phyloP scores from a whole-genome alignment of 1,140 invertebrate genomes.

The Ceratina calcarata region DNA sequence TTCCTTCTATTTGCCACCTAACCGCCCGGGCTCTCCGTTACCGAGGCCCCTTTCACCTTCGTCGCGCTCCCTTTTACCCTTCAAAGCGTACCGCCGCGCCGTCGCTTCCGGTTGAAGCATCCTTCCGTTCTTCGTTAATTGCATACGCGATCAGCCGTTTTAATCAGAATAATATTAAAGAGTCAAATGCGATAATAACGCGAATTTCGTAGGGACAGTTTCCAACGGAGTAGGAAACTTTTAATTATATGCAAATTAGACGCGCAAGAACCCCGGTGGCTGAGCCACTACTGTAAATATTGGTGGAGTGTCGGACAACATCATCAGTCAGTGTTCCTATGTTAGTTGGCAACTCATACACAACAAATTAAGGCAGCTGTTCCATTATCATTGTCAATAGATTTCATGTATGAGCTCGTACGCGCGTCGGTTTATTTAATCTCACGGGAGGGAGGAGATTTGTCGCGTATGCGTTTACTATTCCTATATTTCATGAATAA shows the following conservation, averaged over 20 bases:
- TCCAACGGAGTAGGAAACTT: not conserved
- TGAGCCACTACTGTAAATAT: not conserved
- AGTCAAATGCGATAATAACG: not conserved
- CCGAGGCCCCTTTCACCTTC: not conserved
- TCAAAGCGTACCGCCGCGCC: not conserved
- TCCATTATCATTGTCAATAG: not conserved
- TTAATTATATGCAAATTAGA: conserved; percentile 2
- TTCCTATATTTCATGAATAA: too few relatives aligned
- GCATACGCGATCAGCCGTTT: too few relatives aligned
- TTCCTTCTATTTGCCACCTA: conserved; percentile 36
- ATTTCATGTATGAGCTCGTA: not conserved
- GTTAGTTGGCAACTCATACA: conserved; percentile 2
- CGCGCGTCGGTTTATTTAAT: not conserved
- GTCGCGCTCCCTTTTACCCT: too few relatives aligned
- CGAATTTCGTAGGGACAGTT: not conserved
- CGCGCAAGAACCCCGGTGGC: too few relatives aligned
- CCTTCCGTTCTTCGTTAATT: not conserved
- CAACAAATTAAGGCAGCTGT: not conserved
- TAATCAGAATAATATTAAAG: conserved; percentile 2
- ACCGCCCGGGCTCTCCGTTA: conserved; percentile 4
- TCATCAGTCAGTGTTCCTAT: not conserved
- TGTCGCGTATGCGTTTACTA: too few relatives aligned
- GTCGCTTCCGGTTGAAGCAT: not conserved
- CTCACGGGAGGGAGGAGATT: too few relatives aligned
- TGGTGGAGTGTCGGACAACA: conserved; percentile 5